Evolutionary conservation across 2,113 vertebrate genomes (phyloP), one percentile per base, ranked within the genome.

Genomic region (Centropus bengalensis): DNA sequence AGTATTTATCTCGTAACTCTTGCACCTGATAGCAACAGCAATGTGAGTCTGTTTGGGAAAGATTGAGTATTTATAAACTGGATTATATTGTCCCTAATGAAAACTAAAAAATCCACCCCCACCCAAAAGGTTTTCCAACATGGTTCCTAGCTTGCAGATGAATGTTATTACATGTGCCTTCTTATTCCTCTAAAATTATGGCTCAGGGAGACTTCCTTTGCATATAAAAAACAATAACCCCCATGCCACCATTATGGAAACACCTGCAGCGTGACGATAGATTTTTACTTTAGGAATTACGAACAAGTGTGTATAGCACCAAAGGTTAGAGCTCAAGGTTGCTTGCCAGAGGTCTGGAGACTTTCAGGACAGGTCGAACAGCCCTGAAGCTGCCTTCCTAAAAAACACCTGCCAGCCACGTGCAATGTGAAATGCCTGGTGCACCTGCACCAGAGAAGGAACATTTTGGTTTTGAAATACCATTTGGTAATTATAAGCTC

Each of bases 361-460:
- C 17, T 60, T 88, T 71, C 40, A 33, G 55, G 33, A 59, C 21
- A 40, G 19, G 22, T 11, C 70, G 11, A 56, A 15, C 19, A 82
- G 32, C 54, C 38, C 49, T 20, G 4, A 22, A 23, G 60, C 22
- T 5, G 3, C 60, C 45, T 23, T 66, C 21, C 74, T 49, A 36
- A 40, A 4, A 28, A 49, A 9, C 15, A 45, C 28, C 11, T 51
- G 8, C 77, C 77, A 77, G 73, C 55, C 89, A 63, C 59, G 33
- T 0, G 0, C 14, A 22, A 12, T 26, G 51, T 42, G 24, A 67
- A 66, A 56, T 32, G 59, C 44, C 33, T 64, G 86, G 21, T 5
- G 12, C 15, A 45, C 38, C 40, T 32, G 38, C n/a, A 32, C 32
- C 0, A 0, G 33, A 45, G 58, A 42, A 28, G 17, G 8, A 67